Base-by-base conservation (phyloP, 2,113 vertebrate species). In the Cheirogaleus medius region DNA sequence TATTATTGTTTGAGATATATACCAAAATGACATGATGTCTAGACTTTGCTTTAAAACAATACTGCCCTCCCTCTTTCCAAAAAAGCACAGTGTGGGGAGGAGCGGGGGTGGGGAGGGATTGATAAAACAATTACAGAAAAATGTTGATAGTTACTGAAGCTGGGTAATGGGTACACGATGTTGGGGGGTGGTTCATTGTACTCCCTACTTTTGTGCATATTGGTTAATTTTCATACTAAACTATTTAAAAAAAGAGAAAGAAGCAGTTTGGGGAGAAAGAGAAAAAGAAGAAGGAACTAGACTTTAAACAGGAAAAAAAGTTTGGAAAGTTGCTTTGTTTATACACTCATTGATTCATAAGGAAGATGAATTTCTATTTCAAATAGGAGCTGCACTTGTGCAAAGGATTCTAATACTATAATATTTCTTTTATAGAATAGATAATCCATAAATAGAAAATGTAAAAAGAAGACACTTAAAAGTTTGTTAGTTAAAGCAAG, bases 291-390 rank as follows among this genome's bases (percentile, higher is more conserved):
- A 92, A 78, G 42, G 23, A 87, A 95, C 3, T 73, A 78, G 60
- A 56, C 4, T 74, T 71, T 94, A 69, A 89, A 92, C 93, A 76
- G 60, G 52, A 78, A 29, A 85, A 94, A 93, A 52, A 42, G 39
- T 74, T 90, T 93, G 42, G 87, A 91, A 94, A 95, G 39, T 73
- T 94, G 54, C 49, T 97, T 95, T 93, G 29, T 90, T 96, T 94
- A 78, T 77, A 60, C 96, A 94, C 44, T 47, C 60, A 94, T n/a
- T 74, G 78, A 97, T 91, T 87, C 52, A 81, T 71, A 96, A 91
- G 47, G 66, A 94, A 85, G 42, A 95, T 81, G 12, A 97, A 94
- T 94, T 91, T 27, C 66, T 63, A 94, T 95, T 98, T 94, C 64
- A 97, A 76, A 82, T 37, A 91, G 91, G 21, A 92, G 71, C 27